Percentiles rank a stretch among this genome's conserved stretches.
Evolutionary conservation across 2,888 invertebrate genomes (phyloP).

Genomic region (Dastarcus helophoroides): DNA sequence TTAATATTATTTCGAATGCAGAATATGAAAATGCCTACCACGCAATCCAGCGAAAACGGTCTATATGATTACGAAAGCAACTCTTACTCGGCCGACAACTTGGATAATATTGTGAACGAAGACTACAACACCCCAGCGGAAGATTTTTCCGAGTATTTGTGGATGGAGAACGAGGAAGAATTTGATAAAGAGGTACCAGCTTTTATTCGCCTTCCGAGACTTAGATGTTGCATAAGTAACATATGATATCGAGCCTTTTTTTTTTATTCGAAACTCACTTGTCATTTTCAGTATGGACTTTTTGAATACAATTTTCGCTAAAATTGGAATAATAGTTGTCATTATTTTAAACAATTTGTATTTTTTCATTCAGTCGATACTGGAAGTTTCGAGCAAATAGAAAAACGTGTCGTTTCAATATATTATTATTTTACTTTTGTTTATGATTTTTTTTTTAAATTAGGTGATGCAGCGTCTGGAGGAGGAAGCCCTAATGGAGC

Average conservation of each 20-base stretch:
- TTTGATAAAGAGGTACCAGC: conserved; percentile 86
- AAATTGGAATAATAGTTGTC: too few species aligned
- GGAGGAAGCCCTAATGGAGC: conserved; percentile 79
- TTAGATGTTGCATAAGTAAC: too few species aligned
- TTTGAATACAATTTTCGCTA: too few species aligned
- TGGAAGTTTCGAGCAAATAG: too few species aligned
- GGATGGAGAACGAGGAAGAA: conserved; percentile 93
- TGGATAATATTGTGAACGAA: conserved; percentile 27
- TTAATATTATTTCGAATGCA: conserved; percentile 13
- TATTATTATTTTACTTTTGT: conserved; percentile 3
- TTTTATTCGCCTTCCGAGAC: too few species aligned
- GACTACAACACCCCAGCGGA: conserved; percentile 40
- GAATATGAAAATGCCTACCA: conserved; percentile 32
- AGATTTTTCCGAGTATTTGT: conserved; percentile 78
- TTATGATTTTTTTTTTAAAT: conserved; percentile 13
- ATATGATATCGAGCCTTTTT: too few species aligned
- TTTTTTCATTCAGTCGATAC: too few species aligned
- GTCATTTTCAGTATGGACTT: too few species aligned
- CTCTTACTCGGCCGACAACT: conserved; percentile 23
- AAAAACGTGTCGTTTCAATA: background rate
- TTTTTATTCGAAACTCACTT: too few species aligned
- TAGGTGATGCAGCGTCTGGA: conserved; percentile 77
- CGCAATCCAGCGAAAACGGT: conserved; percentile 28
- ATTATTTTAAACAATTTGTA: too few species aligned
- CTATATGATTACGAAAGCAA: conserved; percentile 29